A percentile compares a stretch with the other conserved stretches of the same genome.
Conservation (phyloP, 2,113 vertebrate species). For the Eurypyga helias region DNA sequence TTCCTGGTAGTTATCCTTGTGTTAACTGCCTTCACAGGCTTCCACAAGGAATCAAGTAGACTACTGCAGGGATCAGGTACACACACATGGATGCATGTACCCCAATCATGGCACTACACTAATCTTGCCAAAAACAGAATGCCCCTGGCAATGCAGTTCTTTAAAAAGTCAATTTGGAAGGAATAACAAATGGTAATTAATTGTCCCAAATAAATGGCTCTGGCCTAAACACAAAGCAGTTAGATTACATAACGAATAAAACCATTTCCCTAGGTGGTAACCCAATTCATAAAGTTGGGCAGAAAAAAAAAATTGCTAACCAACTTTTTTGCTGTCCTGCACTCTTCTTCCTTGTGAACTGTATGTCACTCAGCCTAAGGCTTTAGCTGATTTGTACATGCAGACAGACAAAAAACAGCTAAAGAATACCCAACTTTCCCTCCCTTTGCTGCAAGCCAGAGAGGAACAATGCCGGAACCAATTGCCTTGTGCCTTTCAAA, state of each 20-base stretch:
- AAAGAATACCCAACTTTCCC: neutral
- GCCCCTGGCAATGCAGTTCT: neutral
- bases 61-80: neutral
- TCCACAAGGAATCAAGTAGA: neutral
- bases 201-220: neutral
- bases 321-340: neutral
- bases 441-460: neutral
- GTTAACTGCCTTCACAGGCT: neutral
- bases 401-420: neutral
- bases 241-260: slow-evolving; percentile 15
- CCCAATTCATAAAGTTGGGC: neutral
- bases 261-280: neutral
- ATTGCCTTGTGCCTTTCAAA: neutral
- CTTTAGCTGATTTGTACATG: neutral
- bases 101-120: neutral
- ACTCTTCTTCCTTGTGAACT: neutral
- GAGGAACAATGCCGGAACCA: neutral
- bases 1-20: neutral
- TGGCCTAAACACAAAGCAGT: neutral
- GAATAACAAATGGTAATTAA: slow-evolving; percentile 39
- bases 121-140: neutral
- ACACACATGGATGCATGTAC: neutral
- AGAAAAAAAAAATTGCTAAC: neutral
- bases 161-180: slow-evolving; percentile 5
- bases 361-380: neutral